Evolutionary conservation across 1,140 invertebrate genomes (phyloP), one percentile per base, ranked within the genome.

Genomic region (Mizuhopecten yessoensis): DNA sequence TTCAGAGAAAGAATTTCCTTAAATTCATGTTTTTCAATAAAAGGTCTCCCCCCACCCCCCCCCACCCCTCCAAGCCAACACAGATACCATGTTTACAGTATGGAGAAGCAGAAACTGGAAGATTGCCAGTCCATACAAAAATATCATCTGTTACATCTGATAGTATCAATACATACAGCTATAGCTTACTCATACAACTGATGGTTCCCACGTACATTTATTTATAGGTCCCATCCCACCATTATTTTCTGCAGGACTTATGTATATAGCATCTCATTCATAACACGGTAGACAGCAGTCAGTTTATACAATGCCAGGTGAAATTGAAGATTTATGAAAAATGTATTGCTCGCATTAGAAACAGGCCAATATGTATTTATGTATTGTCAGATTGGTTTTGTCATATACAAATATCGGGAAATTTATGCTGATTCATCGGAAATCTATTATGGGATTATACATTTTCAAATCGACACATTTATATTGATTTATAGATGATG

Each of bases 291-390:
- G 57, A 75, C 23, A 29, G 5, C 7, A 29, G n/a, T 20, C 23
- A 75, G 23, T 75, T 75, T n/a, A 29, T 75, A 75, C 57, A 75
- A 75, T 75, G 57, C 0, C 23, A 75, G 57, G 9, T 75, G 57
- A 75, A 75, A 75, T 75, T 75, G 23, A 75, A 75, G 57, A 75
- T 75, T 75, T 75, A 75, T 75, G 57, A 75, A 75, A 75, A 75
- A 75, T 75, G n/a, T 75, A 75, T 75, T 29, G 23, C 57, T 75
- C 5, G n/a, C 5, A 29, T 5, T n/a, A 75, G 1, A 75, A 75
- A n/a, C n/a, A 75, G 57, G 42, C 42, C 17, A 45, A 45, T 45
- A 45, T 45, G 17, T 45, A 45, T 29, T 57, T 11, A 29, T n/a
- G 57, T 75, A n/a, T 75, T n/a, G 23, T 75, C 23, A n/a, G 57